phyloP scores from a whole-genome alignment of 2,797 vertebrate species.

The Agapornis canus region DNA sequence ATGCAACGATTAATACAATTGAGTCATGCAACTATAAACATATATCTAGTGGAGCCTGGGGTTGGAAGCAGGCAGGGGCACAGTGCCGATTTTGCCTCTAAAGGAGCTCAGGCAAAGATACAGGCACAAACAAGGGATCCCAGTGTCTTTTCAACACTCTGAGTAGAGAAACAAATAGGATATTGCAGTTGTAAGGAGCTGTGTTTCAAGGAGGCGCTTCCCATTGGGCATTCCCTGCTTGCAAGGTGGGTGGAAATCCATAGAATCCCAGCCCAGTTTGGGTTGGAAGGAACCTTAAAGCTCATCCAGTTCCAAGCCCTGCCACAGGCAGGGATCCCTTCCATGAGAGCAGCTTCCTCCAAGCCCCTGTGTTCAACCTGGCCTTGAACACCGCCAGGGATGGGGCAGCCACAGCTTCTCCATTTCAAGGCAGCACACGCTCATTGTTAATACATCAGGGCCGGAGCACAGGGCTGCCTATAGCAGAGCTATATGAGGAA shows the following conservation, averaged over 20 bases:
- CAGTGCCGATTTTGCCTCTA: rapidly evolving
- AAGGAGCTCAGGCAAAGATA: not conserved
- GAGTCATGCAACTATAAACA: slow-evolving; percentile 34
- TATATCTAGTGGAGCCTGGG: not conserved
- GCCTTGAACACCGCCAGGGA: not conserved
- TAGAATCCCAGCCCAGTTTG: not conserved
- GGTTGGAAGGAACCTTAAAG: not conserved
- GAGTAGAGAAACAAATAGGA: not conserved
- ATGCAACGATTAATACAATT: slow-evolving; percentile 76
- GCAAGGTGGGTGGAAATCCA: not conserved
- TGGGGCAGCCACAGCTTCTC: too few relatives aligned
- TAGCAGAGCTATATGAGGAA: rapidly evolving
- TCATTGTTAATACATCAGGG: rapidly evolving
- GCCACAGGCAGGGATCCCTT: not conserved
- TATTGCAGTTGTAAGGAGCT: too few relatives aligned
- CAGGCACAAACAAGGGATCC: not conserved
- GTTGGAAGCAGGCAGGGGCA: slow-evolving; percentile 21
- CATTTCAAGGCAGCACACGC: rapidly evolving
- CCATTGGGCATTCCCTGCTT: not conserved
- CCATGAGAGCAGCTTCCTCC: not conserved
- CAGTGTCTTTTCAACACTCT: not conserved
- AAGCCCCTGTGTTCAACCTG: not conserved
- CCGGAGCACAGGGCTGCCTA: not conserved
- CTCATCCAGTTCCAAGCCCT: not conserved
- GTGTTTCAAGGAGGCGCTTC: not conserved